These are phyloP conservation scores for Macroglossus sobrinus DNA, from an alignment of 2,113 vertebrate species.

Conservation along the genomic window DNA sequence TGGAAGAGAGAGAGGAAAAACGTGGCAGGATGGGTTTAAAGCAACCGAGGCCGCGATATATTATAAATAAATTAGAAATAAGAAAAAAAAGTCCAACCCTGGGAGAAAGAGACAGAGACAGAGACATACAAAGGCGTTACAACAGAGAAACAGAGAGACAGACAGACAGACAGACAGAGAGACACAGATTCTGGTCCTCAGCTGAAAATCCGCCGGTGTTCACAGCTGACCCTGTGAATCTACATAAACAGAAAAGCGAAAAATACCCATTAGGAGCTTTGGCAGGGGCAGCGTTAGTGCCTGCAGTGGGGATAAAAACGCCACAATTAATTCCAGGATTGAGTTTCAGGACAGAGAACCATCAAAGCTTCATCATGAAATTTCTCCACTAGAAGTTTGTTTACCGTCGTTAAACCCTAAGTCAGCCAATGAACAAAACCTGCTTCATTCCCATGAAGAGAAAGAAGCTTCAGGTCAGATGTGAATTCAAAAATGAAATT, in stretches of 20 bases:
- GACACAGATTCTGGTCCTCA: not conserved
- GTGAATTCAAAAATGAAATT: conserved; percentile 25
- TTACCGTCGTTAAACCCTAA: not conserved
- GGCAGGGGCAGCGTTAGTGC: not conserved
- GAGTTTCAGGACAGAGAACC: not conserved
- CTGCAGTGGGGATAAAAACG: not conserved
- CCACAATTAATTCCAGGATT: not conserved
- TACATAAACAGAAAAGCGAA: not conserved
- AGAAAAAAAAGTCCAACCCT: not conserved
- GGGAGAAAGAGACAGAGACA: not conserved
- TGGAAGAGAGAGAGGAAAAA: conserved; percentile 17
- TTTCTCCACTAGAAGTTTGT: not conserved
- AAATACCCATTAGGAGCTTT: not conserved
- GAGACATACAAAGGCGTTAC: too few relatives aligned
- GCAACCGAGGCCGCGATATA: not conserved
- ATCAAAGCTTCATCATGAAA: not conserved
- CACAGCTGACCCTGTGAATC: not conserved
- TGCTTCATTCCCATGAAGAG: not conserved
- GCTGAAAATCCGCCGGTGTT: not conserved
- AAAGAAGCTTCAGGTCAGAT: conserved; percentile 15
- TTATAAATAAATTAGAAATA: not conserved
- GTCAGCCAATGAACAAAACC: not conserved
- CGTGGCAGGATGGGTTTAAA: conserved; percentile 35
- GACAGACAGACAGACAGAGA: too few relatives aligned
- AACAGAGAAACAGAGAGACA: not conserved